Conservation (phyloP, 2,797 vertebrate species). For the Hyperoplus immaculatus region DNA sequence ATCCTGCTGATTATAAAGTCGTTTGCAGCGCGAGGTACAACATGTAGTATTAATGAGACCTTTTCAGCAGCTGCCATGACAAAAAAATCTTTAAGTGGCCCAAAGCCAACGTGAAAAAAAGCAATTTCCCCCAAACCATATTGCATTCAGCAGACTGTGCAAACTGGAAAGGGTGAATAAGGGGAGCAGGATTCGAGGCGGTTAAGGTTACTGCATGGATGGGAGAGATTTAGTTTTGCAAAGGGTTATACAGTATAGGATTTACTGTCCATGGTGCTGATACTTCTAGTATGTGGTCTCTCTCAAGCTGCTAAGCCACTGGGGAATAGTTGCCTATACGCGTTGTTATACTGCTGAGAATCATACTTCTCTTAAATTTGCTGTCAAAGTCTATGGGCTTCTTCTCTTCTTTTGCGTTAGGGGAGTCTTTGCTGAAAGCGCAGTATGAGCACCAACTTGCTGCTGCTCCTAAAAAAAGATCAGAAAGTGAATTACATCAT, state of each 20-base stretch:
- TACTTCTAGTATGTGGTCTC: conserved; percentile 2
- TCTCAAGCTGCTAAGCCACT: conserved; percentile 17
- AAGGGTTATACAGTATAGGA: neutral
- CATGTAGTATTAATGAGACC: conserved; percentile 51
- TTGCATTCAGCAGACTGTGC: conserved; percentile 43
- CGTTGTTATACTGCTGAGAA: conserved; percentile 2
- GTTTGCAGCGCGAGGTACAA: conserved; percentile 7
- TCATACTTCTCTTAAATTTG: neutral
- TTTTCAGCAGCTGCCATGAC: conserved; percentile 41
- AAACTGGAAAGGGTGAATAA: conserved; percentile 30
- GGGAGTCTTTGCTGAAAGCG: conserved; percentile 1
- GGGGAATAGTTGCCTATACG: neutral
- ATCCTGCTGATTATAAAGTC: conserved; percentile 39
- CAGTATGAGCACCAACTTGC: conserved; percentile 44
- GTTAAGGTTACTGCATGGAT: neutral
- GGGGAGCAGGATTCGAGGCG: neutral
- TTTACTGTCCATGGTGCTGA: conserved; percentile 59
- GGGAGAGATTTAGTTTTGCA: neutral
- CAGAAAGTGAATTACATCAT: conserved; percentile 72
- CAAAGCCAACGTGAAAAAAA: conserved; percentile 49
- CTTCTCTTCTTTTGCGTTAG: neutral
- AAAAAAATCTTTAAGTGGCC: conserved; percentile 36
- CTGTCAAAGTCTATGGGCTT: neutral
- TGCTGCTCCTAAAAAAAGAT: conserved; percentile 40
- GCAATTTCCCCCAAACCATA: conserved; percentile 41